Percentiles rank a stretch among this genome's conserved stretches.
phyloP scores from a whole-genome alignment of 2,113 vertebrate genomes.

The Coptodon rendalli region DNA sequence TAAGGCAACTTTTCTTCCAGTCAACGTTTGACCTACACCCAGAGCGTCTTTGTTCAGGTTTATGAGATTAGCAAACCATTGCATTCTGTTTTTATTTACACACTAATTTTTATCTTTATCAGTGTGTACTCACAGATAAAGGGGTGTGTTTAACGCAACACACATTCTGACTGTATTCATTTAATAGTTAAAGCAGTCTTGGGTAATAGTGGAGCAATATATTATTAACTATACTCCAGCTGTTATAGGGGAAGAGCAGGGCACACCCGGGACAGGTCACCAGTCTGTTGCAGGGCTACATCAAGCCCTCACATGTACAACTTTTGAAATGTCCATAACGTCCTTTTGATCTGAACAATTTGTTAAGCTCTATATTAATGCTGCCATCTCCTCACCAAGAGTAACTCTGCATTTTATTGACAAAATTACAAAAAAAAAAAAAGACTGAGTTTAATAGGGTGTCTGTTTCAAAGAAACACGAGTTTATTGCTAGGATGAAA shows the following conservation, averaged over 20 bases:
- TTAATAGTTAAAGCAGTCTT: background rate
- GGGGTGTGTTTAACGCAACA: background rate
- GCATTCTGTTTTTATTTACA: background rate
- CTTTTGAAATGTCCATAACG: background rate
- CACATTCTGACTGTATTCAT: background rate
- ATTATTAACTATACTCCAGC: background rate
- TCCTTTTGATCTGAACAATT: background rate
- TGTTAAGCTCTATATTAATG: background rate
- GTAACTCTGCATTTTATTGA: background rate
- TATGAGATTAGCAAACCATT: fast-evolving
- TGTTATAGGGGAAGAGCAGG: background rate
- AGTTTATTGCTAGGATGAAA: background rate
- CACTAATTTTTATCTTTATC: background rate
- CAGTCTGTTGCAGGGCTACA: background rate
- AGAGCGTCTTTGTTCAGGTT: background rate
- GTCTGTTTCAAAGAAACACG: background rate
- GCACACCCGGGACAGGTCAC: background rate
- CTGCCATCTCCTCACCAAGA: background rate
- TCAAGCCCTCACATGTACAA: background rate
- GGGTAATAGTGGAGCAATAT: background rate
- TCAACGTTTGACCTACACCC: background rate
- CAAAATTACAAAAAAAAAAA: background rate
- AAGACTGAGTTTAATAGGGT: background rate
- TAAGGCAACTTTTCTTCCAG: background rate
- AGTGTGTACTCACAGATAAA: background rate